Base-by-base conservation (phyloP, 2,113 vertebrate genomes). In the Oryzias celebensis region DNA sequence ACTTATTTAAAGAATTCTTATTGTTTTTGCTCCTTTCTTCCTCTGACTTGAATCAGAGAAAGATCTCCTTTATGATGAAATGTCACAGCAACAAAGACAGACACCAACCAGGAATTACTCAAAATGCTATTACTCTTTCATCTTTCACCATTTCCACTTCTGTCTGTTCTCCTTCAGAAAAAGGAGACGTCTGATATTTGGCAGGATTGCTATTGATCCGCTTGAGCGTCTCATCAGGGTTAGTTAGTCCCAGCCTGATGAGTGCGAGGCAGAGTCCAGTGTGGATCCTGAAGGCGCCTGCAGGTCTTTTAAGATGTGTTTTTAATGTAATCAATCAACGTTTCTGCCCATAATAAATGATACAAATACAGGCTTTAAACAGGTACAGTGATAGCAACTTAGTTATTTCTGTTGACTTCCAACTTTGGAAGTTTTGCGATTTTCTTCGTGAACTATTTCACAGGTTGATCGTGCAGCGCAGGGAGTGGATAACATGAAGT, bases 151-250 rank as follows among this genome's bases (percentile, higher is more conserved):
- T 55, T 77, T 23, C 54, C 73, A 69, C 70, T 47, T 54, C 71
- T 15, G 50, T 78, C 78, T 64, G 68, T 62, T 58, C 68, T 49
- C 44, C 65, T 63, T 51, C 58, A 56, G 43, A 45, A 20, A 16
- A 70, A 62, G 51, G 44, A 83, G 72, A 69, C 52, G 64, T 58
- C 59, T 59, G 73, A 62, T 71, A 59, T 77, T 77, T 73, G 54
- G 45, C 58, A 54, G 62, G 62, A 59, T 57, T 23, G 63, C 46
- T 86, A 75, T 84, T 78, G 84, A 86, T 85, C 64, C 60, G 23
- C 58, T 48, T n/a, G 1, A 23, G 63, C 7, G 24, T 58, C 48
- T 84, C 71, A 80, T 80, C 56, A 68, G 47, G 23, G 43, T 81
- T 64, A 55, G 57, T 68, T 72, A 49, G 61, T 68, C 69, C 58